These are phyloP conservation scores for Hemiscyllium ocellatum DNA, from an alignment of 2,113 vertebrate species.

Conservation along the genomic window DNA sequence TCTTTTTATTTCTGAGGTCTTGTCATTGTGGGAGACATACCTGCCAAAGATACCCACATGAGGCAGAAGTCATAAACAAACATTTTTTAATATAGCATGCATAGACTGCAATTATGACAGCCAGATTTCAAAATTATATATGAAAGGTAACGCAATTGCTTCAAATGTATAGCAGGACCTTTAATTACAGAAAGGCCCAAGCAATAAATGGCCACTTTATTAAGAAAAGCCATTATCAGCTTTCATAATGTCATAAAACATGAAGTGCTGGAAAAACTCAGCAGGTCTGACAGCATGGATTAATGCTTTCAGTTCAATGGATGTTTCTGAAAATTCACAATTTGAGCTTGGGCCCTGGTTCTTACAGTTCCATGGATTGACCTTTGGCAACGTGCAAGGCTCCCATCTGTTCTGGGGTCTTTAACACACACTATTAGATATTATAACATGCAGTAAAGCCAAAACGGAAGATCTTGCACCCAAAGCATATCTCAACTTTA, in stretches of 20 bases:
- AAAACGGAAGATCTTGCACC: neutral
- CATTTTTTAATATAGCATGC: neutral
- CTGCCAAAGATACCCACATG: neutral
- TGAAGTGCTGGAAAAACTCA: too few relatives aligned
- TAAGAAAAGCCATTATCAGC: neutral
- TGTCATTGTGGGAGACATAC: neutral
- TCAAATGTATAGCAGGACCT: neutral
- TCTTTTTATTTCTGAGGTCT: neutral
- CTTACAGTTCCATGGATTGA: neutral
- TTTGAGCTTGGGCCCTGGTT: neutral
- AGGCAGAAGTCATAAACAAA: neutral
- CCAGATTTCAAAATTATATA: neutral
- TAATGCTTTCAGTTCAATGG: too few relatives aligned
- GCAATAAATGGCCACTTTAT: neutral
- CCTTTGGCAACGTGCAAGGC: neutral
- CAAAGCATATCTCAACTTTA: neutral
- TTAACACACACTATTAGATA: neutral
- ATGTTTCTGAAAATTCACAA: too few relatives aligned
- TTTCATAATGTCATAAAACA: neutral
- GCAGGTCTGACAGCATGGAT: too few relatives aligned
- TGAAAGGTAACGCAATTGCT: conserved; percentile 14
- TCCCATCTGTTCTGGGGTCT: neutral
- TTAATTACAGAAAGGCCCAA: neutral
- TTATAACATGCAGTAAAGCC: neutral
- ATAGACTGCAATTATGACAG: neutral